Percentiles rank a stretch among this genome's conserved stretches.
Conservation (phyloP, 2,113 vertebrate species). For the Ranitomeya variabilis region DNA sequence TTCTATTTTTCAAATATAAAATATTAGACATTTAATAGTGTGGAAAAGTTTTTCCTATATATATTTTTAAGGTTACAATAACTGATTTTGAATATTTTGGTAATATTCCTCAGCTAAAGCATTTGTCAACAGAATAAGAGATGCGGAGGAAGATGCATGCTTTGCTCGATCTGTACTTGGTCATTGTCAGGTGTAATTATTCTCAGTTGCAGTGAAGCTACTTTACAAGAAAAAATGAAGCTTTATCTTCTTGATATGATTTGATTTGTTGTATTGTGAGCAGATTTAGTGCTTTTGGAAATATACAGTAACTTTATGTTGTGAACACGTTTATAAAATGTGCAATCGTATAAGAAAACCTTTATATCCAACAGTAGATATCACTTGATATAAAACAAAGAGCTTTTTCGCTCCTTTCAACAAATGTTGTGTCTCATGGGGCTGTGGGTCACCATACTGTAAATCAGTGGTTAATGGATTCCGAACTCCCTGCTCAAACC, state of each 20-base stretch:
- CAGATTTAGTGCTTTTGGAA: neutral
- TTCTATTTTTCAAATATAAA: too few species aligned
- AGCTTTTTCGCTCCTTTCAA: slow-evolving; percentile 60
- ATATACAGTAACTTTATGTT: neutral
- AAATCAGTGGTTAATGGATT: slow-evolving; percentile 69
- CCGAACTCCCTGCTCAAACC: slow-evolving; percentile 64
- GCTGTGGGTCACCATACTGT: slow-evolving; percentile 57
- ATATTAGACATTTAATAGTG: too few species aligned
- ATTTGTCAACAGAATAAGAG: too few species aligned
- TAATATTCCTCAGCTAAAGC: too few species aligned
- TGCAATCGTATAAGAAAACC: neutral
- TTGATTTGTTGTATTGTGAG: neutral
- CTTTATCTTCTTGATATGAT: neutral
- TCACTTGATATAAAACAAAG: slow-evolving; percentile 32
- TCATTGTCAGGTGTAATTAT: too few species aligned
- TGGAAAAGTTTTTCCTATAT: too few species aligned
- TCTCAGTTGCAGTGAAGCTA: neutral
- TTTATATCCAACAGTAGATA: neutral
- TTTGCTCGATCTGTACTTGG: too few species aligned
- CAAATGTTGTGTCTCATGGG: slow-evolving; percentile 61
- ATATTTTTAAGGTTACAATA: too few species aligned
- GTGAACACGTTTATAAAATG: neutral
- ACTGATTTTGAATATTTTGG: too few species aligned
- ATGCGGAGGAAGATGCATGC: too few species aligned
- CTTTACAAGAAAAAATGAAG: neutral